Evolutionary conservation across 2,888 invertebrate genomes (phyloP), one percentile per base, ranked within the genome.

Genomic region (Drosophila maculinotata): DNA sequence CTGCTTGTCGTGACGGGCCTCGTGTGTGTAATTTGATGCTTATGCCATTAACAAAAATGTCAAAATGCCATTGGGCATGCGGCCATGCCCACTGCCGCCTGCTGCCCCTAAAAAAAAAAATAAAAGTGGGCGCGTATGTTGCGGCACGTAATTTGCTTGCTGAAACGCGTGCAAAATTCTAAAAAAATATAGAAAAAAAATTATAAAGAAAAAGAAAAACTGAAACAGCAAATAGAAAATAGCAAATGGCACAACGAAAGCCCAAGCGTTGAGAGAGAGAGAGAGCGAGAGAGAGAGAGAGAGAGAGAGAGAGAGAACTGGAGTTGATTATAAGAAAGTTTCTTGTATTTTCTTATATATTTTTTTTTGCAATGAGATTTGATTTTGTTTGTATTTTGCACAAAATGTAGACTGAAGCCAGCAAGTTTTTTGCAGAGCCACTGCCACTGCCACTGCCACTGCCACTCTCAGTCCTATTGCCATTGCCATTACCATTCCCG

Each of bases 21-120:
- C 56, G 71, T 68, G 63, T 68, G 63, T 79, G 83, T 83, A 84
- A 84, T 86, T 86, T 86, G 84, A 84, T 86, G 81, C 79, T 79
- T 76, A 69, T 72, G 71, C 84, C 81, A 86, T 86, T 84, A 84
- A 81, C 77, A 77, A 86, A 84, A 83, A 86, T 84, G 81, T 86
- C 84, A 86, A 81, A 84, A 84, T 83, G 84, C 83, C 81, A 69
- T 69, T 78, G 83, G 81, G 82, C 85, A 81, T 69, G 57, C 51
- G 31, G 41, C 44, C 48, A 31, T 33, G 51, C 65, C 35, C 47
- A 2, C 25, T 17, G 0, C 9, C n/a, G 23, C 33, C 33, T 45
- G 33, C 41, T 25, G 28, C 20, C 35, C n/a, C 28, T 20, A 35
- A n/a, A n/a, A n/a, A n/a, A n/a, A n/a, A n/a, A n/a, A n/a, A n/a